Base-by-base conservation (phyloP, 2,888 invertebrate species). In the Troglohyphantes excavatus region DNA sequence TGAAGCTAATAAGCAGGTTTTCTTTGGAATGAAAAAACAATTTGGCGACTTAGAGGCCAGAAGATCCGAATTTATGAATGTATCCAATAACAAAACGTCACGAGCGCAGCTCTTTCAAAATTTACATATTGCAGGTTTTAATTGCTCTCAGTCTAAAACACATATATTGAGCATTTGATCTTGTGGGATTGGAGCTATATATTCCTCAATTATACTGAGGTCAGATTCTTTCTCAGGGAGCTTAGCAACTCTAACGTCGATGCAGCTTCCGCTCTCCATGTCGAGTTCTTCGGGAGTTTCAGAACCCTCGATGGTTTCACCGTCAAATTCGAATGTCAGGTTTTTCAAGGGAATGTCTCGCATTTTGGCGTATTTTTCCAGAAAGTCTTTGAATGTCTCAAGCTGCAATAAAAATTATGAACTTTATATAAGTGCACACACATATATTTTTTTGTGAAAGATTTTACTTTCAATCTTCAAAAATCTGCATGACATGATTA, bases 261-360 rank as follows among this genome's bases (percentile, higher is more conserved):
- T 68, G 11, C 88, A 89, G 9, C 43, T 89, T n/a, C 82, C 88
- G 29, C 61, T 61, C 63, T 89, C 88, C 82, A 89, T 89, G 13
- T 89, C 88, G 11, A 89, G 61, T 17, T 82, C 88, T 17, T 61
- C 70, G 13, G 88, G 76, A n/a, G 82, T 89, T 26, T 83, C 70
- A 7, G 75, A 27, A 19, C 19, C 76, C 17, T 67, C 6, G 21
- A 89, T 89, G 27, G 33, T 70, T n/a, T 89, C 88, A n/a, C 88
- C 88, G 46, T 89, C 88, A 68, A 89, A 89, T 43, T 89, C 70
- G 68, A 89, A 89, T 3, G 21, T 21, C 6, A 89, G 39, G 2
- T 76, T 23, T n/a, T 76, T 26, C 3, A 82, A 13, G 21, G 88
- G 70, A 7, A 83, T 68, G 17, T 29, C 11, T 2, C 68, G 68